Evolutionary conservation across 2,888 invertebrate genomes (phyloP).

Genomic region (Parnassius mnemosyne): DNA sequence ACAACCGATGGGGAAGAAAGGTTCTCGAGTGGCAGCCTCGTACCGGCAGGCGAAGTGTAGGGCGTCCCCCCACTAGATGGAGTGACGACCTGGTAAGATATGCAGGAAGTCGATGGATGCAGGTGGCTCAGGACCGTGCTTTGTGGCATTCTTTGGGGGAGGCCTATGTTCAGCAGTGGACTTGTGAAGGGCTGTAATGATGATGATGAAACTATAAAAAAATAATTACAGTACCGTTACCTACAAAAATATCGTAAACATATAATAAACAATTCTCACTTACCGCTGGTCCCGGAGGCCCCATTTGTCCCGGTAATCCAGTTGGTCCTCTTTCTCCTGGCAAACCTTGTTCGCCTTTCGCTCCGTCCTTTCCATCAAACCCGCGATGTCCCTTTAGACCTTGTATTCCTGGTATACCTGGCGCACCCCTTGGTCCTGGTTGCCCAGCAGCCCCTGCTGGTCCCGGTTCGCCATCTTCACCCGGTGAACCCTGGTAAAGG

Average conservation of each 20-base stretch:
- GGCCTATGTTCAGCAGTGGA: too few relatives aligned
- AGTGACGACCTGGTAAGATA: too few relatives aligned
- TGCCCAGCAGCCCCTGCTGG: conserved; percentile 86
- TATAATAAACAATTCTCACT: conserved; percentile 35
- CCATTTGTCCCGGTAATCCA: conserved; percentile 85
- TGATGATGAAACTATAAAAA: too few relatives aligned
- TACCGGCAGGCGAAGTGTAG: too few relatives aligned
- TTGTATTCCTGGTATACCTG: conserved; percentile 88
- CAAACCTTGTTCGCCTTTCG: conserved; percentile 89
- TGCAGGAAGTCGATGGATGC: too few relatives aligned
- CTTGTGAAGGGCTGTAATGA: too few relatives aligned
- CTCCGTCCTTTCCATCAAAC: conserved; percentile 88
- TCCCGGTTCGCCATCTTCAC: conserved; percentile 91
- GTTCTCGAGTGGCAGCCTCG: too few relatives aligned
- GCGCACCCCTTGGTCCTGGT: conserved; percentile 86
- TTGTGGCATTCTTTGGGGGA: too few relatives aligned
- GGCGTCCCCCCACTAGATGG: too few relatives aligned
- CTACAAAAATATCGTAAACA: not conserved
- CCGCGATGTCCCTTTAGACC: conserved; percentile 92
- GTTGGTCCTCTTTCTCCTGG: conserved; percentile 87
- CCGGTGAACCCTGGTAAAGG: conserved; percentile 82
- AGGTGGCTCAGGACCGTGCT: too few relatives aligned
- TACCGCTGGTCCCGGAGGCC: conserved; percentile 85
- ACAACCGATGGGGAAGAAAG: too few relatives aligned
- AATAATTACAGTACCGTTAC: not conserved